Evolutionary conservation across 1,140 invertebrate genomes (phyloP).

Genomic region (Sycophila sp.): DNA sequence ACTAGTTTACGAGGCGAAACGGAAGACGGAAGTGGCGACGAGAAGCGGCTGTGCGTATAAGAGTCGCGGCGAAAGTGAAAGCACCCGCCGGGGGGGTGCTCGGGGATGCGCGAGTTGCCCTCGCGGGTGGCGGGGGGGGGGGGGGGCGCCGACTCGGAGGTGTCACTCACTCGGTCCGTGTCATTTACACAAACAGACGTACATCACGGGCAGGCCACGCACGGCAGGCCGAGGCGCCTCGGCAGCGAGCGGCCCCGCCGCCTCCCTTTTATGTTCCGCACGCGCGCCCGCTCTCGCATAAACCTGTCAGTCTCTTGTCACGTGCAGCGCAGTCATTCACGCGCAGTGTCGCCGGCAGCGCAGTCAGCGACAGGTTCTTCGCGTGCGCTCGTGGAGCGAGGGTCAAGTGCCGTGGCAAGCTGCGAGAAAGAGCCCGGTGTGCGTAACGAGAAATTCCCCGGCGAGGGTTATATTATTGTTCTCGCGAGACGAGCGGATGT

Average conservation of each 20-base stretch:
- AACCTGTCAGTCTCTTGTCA: slow-evolving; percentile 68
- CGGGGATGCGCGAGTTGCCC: too few relatives aligned
- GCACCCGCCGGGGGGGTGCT: too few relatives aligned
- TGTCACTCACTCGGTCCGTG: slow-evolving; percentile 63
- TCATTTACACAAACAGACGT: slow-evolving; percentile 68
- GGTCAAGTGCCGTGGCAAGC: not conserved
- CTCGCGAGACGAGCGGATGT: not conserved
- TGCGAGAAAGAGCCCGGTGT: not conserved
- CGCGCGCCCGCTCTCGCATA: slow-evolving; percentile 62
- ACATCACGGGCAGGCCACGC: slow-evolving; percentile 61
- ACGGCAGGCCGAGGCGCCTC: slow-evolving; percentile 42
- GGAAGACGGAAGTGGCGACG: slow-evolving; percentile 9
- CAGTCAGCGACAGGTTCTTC: slow-evolving; percentile 6
- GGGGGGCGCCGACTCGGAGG: slow-evolving; percentile 42
- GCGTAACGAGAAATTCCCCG: not conserved
- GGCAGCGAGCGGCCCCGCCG: not conserved
- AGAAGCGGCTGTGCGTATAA: not conserved
- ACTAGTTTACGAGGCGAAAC: slow-evolving; percentile 26
- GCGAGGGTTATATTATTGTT: not conserved
- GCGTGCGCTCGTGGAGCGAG: not conserved
- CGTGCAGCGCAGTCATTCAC: slow-evolving; percentile 65
- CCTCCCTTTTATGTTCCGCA: slow-evolving; percentile 64
- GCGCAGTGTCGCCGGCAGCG: slow-evolving; percentile 56
- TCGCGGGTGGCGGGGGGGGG: not conserved
- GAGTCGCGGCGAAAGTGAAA: not conserved